Conservation (phyloP, 2,888 invertebrate genomes). For the Tenthredo livida region DNA sequence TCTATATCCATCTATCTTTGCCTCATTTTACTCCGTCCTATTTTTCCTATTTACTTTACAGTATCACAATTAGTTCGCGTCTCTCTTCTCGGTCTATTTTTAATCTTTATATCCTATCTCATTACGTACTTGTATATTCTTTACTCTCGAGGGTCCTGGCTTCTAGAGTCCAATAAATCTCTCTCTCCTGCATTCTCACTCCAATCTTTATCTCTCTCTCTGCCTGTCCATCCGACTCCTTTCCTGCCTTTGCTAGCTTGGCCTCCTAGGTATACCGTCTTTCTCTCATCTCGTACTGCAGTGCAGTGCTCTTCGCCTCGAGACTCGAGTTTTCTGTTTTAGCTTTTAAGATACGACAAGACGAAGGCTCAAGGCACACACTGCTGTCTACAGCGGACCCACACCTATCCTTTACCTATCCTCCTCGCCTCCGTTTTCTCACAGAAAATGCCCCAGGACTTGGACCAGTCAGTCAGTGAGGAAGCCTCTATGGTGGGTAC, state of each 20-base stretch:
- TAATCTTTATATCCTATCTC: slow-evolving; percentile 46
- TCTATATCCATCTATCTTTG: not conserved
- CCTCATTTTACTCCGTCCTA: slow-evolving; percentile 12
- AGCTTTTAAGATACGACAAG: slow-evolving; percentile 43
- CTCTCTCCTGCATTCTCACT: slow-evolving; percentile 17
- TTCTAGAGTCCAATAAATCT: slow-evolving; percentile 48
- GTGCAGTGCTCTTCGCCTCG: not conserved
- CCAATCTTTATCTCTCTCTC: slow-evolving; percentile 28
- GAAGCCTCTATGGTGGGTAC: slow-evolving; percentile 15
- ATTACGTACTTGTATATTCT: slow-evolving; percentile 48
- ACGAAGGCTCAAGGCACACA: slow-evolving; percentile 21
- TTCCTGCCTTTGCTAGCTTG: not conserved
- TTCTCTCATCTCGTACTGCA: not conserved
- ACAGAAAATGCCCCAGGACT: slow-evolving; percentile 35
- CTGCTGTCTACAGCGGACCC: slow-evolving; percentile 2
- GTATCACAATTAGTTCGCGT: slow-evolving; percentile 35
- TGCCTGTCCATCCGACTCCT: not conserved
- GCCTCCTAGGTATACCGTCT: not conserved
- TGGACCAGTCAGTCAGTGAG: slow-evolving; percentile 41
- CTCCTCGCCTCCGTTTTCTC: not conserved
- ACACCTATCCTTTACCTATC: slow-evolving; percentile 27
- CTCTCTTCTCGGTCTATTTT: slow-evolving; percentile 41
- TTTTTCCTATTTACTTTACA: not conserved
- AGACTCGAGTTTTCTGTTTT: slow-evolving; percentile 45
- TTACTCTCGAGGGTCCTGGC: slow-evolving; percentile 31